Base-by-base conservation (phyloP, 2,797 vertebrate genomes). In the Cryptoprocta ferox region DNA sequence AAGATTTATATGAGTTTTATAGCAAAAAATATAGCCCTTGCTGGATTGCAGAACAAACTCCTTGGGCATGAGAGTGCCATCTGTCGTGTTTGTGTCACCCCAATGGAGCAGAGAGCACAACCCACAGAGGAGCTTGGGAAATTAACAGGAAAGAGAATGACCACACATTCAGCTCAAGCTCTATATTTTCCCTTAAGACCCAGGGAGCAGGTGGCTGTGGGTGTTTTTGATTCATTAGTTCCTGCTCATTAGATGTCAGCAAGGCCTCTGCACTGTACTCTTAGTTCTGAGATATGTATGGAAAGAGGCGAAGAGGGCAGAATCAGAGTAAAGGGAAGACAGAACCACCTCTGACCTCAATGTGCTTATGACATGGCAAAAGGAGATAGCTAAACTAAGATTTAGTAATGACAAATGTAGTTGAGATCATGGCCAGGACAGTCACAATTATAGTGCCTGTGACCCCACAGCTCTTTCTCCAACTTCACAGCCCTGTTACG, bases 191-290 rank as follows among this genome's bases (percentile, higher is more conserved):
- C 97, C 95, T 70, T 45, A 93, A 89, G 96, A 88, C 87, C 39
- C 56, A 45, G 89, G 93, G 96, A 97, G 90, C 96, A 97, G 96
- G 93, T 97, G 96, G 93, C 73, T 42, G 11, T 32, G n/a, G 66
- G 50, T 32, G 88, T 83, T 79, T 95, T 80, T 61, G 63, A 89
- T 93, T 97, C 95, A 97, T 97, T 97, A 97, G 45, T 65, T 35
- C 39, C 13, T 56, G 73, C 65, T 97, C 90, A 89, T 97, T 95
- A 96, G 73, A 83, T 75, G 82, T 91, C 85, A 80, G 85, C 66
- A 50, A 94, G 94, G 9, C 88, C 89, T 82, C 92, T 89, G 61
- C 30, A 14, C 50, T 53, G 28, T 48, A 61, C 71, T 42, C 45
- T 96, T 56, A 56, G n/a, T 21, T 39, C 87, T 85, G 73, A 89